Evolutionary conservation across 2,113 vertebrate species (phyloP).

Genomic region (Apeltes quadracus): DNA sequence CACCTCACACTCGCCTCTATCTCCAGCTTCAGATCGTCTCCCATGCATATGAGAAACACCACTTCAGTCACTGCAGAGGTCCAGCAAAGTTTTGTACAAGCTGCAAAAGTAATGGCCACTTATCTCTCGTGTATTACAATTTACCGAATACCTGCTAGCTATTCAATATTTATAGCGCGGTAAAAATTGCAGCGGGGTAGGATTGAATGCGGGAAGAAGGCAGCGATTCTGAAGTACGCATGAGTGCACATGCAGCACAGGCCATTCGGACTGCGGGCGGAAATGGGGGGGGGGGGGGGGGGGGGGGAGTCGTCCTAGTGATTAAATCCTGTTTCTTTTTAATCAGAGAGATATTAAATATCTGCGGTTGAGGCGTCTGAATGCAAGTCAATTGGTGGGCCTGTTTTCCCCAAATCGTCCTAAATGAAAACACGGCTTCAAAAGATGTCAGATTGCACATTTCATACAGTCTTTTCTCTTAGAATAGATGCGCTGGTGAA

Average conservation of each 20-base stretch:
- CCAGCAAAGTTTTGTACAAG: conserved; percentile 51
- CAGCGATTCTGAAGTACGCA: conserved; percentile 59
- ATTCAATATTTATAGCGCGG: conserved; percentile 71
- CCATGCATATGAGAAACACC: conserved; percentile 46
- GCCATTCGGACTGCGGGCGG: conserved; percentile 29
- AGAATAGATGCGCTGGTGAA: background rate
- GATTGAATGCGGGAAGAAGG: conserved; percentile 33
- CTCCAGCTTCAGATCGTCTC: conserved; percentile 30
- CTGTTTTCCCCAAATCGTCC: background rate
- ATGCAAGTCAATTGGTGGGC: background rate
- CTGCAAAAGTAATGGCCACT: conserved; percentile 55
- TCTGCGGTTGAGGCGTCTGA: background rate
- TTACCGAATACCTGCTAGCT: conserved; percentile 59
- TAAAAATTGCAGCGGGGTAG: conserved; percentile 56
- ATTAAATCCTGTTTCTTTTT: no score
- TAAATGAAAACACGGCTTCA: background rate
- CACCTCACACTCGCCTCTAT: conserved; percentile 33
- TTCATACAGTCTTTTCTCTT: background rate
- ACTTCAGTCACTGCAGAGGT: conserved; percentile 50
- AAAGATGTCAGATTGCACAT: background rate
- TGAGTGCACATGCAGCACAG: conserved; percentile 45
- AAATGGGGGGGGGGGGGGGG: conserved; percentile 31
- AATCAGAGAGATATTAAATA: no score
- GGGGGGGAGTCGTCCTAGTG: no score
- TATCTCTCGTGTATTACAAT: conserved; percentile 68